Evolutionary conservation across 2,797 vertebrate genomes (phyloP).

Genomic region (Rhadinocentrus ornatus): DNA sequence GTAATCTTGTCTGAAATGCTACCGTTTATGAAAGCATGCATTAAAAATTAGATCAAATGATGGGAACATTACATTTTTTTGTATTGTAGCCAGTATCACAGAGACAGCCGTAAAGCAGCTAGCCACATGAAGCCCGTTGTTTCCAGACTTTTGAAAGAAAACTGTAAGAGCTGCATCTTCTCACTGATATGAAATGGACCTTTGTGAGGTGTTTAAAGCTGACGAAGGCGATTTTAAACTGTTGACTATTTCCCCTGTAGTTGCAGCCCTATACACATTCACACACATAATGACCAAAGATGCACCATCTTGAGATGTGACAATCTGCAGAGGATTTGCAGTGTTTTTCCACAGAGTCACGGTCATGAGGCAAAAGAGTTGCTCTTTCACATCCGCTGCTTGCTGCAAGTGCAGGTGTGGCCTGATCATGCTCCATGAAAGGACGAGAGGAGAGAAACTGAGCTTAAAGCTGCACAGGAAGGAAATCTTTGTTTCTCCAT

Average conservation of each 20-base stretch:
- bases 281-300: conserved; percentile 35
- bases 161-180: conserved; percentile 9
- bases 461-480: conserved; percentile 36
- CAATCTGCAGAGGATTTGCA: conserved; percentile 51
- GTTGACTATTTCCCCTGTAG: conserved; percentile 49
- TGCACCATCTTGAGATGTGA: conserved; percentile 55
- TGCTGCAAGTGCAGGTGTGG: conserved; percentile 46
- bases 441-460: conserved; percentile 30
- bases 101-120: conserved; percentile 4
- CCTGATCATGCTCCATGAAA: conserved; percentile 49
- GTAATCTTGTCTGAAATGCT: conserved; percentile 1
- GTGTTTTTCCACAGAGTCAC: conserved; percentile 63
- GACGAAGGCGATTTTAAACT: conserved; percentile 43
- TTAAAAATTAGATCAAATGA: conserved; percentile 4
- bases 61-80: conserved; percentile 4
- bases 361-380: conserved; percentile 70
- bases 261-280: conserved; percentile 47
- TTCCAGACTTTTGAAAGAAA: not conserved
- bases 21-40: conserved; percentile 2
- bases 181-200: conserved; percentile 20
- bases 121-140: not conserved
- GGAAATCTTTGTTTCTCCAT: conserved; percentile 36
- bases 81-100: conserved; percentile 1
- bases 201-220: conserved; percentile 51
- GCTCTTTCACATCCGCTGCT: conserved; percentile 51